Evolutionary conservation across 2,888 invertebrate genomes (phyloP).

Genomic region (Metalampra italica): DNA sequence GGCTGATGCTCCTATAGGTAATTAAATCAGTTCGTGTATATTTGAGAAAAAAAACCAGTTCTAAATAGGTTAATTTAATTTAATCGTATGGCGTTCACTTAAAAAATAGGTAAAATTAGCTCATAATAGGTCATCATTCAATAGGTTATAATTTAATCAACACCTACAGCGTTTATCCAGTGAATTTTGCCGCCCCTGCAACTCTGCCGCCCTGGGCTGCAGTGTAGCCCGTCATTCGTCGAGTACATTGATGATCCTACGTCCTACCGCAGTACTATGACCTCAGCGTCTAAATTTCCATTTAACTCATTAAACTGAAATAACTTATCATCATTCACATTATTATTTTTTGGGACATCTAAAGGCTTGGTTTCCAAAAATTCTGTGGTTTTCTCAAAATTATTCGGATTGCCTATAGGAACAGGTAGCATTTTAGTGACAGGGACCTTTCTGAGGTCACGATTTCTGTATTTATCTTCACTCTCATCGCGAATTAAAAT

Average conservation of each 20-base stretch:
- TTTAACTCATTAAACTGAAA: neutral
- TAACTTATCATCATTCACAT: neutral
- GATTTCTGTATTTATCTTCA: neutral
- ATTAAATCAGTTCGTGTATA: no score
- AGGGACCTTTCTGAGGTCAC: neutral
- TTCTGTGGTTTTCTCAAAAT: neutral
- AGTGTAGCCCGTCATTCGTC: neutral
- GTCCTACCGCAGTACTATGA: neutral
- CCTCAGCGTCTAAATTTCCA: neutral
- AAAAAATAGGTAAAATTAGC: no score
- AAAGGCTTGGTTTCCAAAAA: neutral
- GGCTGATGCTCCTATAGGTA: no score
- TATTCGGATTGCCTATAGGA: neutral
- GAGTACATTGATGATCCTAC: slow-evolving; percentile 9
- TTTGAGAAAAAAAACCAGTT: no score
- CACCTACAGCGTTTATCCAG: no score
- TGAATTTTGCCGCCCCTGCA: no score
- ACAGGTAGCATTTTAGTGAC: slow-evolving; percentile 1
- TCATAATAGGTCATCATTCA: no score
- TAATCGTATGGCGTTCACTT: no score
- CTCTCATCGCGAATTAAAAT: slow-evolving; percentile 4
- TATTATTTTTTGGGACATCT: neutral
- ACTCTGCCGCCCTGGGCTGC: no score
- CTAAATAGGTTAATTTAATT: no score
- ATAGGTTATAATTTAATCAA: no score